These are phyloP conservation scores for Chrysolina americana DNA, from an alignment of 2,888 invertebrate species.

Conservation along the genomic window DNA sequence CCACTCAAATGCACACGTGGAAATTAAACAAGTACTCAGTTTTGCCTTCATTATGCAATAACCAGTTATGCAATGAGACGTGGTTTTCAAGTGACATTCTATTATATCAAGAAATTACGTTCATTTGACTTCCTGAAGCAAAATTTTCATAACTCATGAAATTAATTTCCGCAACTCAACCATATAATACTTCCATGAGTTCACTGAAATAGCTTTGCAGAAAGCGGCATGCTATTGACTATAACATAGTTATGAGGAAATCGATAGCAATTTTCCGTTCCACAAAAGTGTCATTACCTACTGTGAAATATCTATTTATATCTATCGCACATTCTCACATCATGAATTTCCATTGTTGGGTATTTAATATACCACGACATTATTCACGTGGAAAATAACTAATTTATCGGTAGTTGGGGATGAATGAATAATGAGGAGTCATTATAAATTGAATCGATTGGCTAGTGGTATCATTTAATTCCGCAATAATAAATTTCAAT, in stretches of 20 bases:
- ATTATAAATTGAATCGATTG: too few species aligned
- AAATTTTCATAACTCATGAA: too few species aligned
- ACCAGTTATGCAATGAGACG: neutral
- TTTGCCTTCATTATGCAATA: neutral
- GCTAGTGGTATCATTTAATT: too few species aligned
- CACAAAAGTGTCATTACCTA: constrained; percentile 15
- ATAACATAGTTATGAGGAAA: constrained; percentile 10
- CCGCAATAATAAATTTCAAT: too few species aligned
- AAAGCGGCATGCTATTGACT: neutral
- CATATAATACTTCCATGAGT: neutral
- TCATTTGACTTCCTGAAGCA: neutral
- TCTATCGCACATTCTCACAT: neutral
- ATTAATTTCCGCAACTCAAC: neutral
- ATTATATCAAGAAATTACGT: neutral
- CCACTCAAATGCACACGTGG: too few species aligned
- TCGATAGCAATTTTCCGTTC: constrained; percentile 25
- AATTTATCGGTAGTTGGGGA: too few species aligned
- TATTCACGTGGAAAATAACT: too few species aligned
- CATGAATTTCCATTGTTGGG: neutral
- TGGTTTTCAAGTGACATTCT: neutral
- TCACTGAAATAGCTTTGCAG: neutral
- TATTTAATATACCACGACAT: too few species aligned
- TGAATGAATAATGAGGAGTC: too few species aligned
- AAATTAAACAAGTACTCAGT: neutral
- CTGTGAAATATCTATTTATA: constrained; percentile 2